Percentiles rank a stretch among this genome's conserved stretches.
Evolutionary conservation across 2,113 vertebrate genomes (phyloP).

Genomic region (Elephantulus edwardii): DNA sequence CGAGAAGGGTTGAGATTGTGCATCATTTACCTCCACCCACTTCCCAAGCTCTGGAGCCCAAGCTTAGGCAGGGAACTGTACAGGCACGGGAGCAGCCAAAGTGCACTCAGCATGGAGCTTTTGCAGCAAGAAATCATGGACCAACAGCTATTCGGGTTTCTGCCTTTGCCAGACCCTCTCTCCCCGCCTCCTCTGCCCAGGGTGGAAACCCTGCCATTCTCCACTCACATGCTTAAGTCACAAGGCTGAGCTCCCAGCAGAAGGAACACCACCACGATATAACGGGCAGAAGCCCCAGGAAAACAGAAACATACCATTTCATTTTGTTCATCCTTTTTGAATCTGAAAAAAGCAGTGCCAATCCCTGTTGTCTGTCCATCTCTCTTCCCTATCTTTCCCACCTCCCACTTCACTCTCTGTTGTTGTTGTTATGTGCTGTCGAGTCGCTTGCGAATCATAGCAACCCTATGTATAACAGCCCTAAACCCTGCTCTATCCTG

Average conservation of each 20-base stretch:
- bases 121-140: background rate
- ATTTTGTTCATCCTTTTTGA: background rate
- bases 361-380: background rate
- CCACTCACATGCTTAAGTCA: slow-evolving; percentile 50
- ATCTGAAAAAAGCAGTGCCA: background rate
- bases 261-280: slow-evolving; percentile 10
- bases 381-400: background rate
- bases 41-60: background rate
- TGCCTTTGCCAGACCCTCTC: background rate
- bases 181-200: background rate
- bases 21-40: background rate
- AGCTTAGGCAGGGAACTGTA: background rate
- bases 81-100: background rate
- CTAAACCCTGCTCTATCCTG: too few relatives aligned
- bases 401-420: background rate
- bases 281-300: background rate
- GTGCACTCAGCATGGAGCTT: background rate
- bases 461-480: too few relatives aligned
- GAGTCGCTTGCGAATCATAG: too few relatives aligned
- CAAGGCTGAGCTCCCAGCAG: slow-evolving; percentile 29
- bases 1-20: background rate
- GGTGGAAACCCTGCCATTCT: slow-evolving; percentile 4
- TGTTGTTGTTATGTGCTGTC: too few relatives aligned
- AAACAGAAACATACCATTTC: background rate
- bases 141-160: background rate